Conservation (phyloP, 2,888 invertebrate species). For the Campoletis raptor region DNA sequence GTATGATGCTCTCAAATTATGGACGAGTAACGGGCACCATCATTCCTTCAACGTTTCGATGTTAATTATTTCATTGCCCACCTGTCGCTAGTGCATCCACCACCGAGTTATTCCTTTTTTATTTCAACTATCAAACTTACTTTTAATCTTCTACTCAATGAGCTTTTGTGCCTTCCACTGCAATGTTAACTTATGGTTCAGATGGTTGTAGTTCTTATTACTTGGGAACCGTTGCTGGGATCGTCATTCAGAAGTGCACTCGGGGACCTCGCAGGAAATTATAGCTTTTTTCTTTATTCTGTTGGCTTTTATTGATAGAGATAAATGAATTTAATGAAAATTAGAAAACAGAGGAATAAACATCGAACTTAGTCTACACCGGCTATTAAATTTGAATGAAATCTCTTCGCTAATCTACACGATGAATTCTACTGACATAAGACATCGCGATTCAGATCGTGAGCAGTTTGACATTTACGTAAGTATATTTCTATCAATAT, state of each 20-base stretch:
- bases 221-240: conserved; percentile 5
- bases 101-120: neutral
- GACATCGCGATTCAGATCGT: conserved; percentile 19
- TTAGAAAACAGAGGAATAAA: neutral
- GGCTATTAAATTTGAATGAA: neutral
- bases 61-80: conserved; percentile 42
- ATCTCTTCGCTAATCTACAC: neutral
- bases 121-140: neutral
- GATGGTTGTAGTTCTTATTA: neutral
- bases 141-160: neutral
- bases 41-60: conserved; percentile 28
- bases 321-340: neutral
- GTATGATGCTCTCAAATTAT: conserved; percentile 50
- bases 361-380: neutral
- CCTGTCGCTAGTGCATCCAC: conserved; percentile 15
- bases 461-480: conserved; percentile 27
- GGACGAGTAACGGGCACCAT: conserved; percentile 36
- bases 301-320: neutral
- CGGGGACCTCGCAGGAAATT: neutral
- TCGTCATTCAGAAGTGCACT: neutral
- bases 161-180: neutral
- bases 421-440: conserved; percentile 24
- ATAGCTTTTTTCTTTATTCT: neutral
- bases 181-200: neutral
- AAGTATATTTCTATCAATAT: neutral